phyloP scores from a whole-genome alignment of 2,888 invertebrate species.

The Drosophila pseudotalamancana region DNA sequence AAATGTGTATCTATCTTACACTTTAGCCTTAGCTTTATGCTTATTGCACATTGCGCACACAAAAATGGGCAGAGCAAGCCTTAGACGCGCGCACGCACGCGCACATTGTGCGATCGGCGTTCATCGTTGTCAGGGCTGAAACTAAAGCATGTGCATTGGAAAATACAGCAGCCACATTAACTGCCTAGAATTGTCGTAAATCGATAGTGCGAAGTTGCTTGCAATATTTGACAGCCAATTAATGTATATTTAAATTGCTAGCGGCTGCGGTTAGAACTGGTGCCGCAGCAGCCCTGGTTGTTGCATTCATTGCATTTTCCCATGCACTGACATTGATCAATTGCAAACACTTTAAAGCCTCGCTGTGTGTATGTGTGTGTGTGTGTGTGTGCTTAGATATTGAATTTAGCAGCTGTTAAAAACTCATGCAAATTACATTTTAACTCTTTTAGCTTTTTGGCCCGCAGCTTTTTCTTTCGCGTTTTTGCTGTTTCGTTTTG shows the following conservation, averaged over 20 bases:
- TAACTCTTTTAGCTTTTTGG: conserved; percentile 30
- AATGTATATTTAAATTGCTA: conserved; percentile 1
- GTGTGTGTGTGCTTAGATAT: conserved; percentile 17
- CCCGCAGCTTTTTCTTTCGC: conserved; percentile 21
- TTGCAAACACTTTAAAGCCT: conserved; percentile 39
- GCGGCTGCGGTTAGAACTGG: not conserved
- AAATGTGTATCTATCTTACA: conserved; percentile 21
- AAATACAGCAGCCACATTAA: not conserved
- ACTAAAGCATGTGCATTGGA: not conserved
- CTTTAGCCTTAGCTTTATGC: conserved; percentile 26
- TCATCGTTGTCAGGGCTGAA: conserved; percentile 25
- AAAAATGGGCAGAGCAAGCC: conserved; percentile 55
- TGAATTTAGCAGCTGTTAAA: conserved; percentile 43
- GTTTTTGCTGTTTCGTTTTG: conserved; percentile 4
- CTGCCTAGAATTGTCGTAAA: not conserved
- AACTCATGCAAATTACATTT: conserved; percentile 56
- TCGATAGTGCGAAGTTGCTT: not conserved
- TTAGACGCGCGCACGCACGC: conserved; percentile 50
- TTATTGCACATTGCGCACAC: conserved; percentile 30
- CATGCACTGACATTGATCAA: conserved; percentile 62
- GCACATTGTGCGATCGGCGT: conserved; percentile 36
- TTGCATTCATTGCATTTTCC: conserved; percentile 49
- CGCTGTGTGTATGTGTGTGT: conserved; percentile 9
- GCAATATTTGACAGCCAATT: conserved; percentile 2
- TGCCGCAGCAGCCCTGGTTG: conserved; percentile 40